A percentile compares a stretch with the other conserved stretches of the same genome.
Evolutionary conservation across 2,888 invertebrate species (phyloP).

Genomic region (Rotaria macrura): DNA sequence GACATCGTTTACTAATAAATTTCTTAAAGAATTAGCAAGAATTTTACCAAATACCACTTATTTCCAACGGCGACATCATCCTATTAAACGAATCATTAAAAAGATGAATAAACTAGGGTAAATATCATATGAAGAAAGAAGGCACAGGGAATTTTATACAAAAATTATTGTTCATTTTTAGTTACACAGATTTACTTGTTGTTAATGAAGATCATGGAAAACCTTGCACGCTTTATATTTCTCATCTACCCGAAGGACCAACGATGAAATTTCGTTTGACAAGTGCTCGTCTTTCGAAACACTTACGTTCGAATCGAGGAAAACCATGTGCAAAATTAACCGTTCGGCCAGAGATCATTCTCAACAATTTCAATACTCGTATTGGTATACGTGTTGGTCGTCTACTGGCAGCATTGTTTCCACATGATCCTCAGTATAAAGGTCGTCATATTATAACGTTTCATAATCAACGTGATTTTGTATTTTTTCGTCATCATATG

Average conservation of each 20-base stretch:
- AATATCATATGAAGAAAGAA: background rate
- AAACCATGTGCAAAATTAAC: slow-evolving; percentile 61
- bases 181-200: slow-evolving; percentile 61
- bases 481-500: slow-evolving; percentile 95
- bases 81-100: slow-evolving; percentile 80
- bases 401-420: slow-evolving; percentile 81
- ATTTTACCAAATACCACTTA: slow-evolving; percentile 83
- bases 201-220: slow-evolving; percentile 72
- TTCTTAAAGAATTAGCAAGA: slow-evolving; percentile 76
- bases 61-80: slow-evolving; percentile 72
- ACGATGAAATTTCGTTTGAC: slow-evolving; percentile 89
- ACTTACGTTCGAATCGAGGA: background rate
- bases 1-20: slow-evolving; percentile 69
- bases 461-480: slow-evolving; percentile 95
- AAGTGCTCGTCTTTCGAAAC: slow-evolving; percentile 64
- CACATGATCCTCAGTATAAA: slow-evolving; percentile 84
- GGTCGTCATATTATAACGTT: slow-evolving; percentile 87
- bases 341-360: slow-evolving; percentile 83
- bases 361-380: slow-evolving; percentile 88
- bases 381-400: slow-evolving; percentile 78
- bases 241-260: slow-evolving; percentile 89
- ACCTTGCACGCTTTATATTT: slow-evolving; percentile 72
- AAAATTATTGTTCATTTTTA: slow-evolving; percentile 41
- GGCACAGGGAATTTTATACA: background rate
- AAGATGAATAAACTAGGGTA: slow-evolving; percentile 63